Evolutionary conservation across 1,140 invertebrate genomes (phyloP).

Genomic region (Megathymus violae): DNA sequence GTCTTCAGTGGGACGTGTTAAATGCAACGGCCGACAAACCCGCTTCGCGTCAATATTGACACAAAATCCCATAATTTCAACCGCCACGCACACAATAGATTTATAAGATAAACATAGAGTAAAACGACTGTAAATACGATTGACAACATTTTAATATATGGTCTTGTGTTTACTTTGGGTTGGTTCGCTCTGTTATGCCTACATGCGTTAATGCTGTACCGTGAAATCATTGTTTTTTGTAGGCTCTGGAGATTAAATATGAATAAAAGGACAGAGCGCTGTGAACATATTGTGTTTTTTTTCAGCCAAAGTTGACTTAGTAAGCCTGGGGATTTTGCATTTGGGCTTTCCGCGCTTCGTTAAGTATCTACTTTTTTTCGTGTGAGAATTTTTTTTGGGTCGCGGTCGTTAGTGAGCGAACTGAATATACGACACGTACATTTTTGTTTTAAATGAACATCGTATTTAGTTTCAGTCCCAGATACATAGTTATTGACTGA

Average conservation of each 20-base stretch:
- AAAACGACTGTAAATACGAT: conserved; percentile 82
- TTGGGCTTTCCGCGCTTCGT: conserved; percentile 41
- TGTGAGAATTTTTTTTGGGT: conserved; percentile 40
- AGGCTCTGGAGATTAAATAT: conserved; percentile 75
- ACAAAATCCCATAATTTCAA: conserved; percentile 80
- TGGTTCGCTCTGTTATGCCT: conserved; percentile 73
- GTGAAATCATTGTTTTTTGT: conserved; percentile 83
- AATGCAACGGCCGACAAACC: conserved; percentile 72
- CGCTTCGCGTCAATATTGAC: conserved; percentile 75
- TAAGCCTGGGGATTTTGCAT: conserved; percentile 66
- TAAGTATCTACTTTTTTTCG: conserved; percentile 38
- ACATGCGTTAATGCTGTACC: conserved; percentile 80
- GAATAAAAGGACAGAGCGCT: conserved; percentile 74
- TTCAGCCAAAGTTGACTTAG: conserved; percentile 60
- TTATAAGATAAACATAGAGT: conserved; percentile 82
- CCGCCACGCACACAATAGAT: conserved; percentile 81
- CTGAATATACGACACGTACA: conserved; percentile 10
- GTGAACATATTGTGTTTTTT: conserved; percentile 61
- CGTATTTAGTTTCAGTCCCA: conserved; percentile 3
- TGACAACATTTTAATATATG: conserved; percentile 83
- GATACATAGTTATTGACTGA: not conserved
- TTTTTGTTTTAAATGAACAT: conserved; percentile 6
- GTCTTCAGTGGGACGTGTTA: conserved; percentile 74
- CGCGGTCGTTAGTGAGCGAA: conserved; percentile 23
- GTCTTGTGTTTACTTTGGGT: conserved; percentile 72